Base-by-base conservation (phyloP, 2,113 vertebrate species). In the Patagioenas fasciata region DNA sequence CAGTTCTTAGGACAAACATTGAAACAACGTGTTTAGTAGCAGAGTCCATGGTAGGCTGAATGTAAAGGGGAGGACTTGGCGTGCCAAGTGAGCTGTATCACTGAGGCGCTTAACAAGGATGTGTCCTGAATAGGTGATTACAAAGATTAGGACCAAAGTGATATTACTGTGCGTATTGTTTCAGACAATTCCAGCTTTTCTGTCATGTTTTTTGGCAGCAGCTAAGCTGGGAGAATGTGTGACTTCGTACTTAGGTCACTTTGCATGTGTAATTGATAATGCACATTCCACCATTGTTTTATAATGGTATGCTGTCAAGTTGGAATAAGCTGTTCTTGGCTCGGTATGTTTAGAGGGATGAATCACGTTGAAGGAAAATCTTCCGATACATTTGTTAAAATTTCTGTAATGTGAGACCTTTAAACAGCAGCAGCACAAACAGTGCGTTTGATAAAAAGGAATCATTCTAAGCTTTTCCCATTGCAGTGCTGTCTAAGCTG, bases 201-300 rank as follows among this genome's bases (percentile, higher is more conserved):
- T 72, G 42, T 48, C 29, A 10, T 0, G 1, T 38, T 86, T 86
- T 78, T 65, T 64, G 31, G 47, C 32, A 70, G 34, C 38, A 78
- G 40, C 61, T 36, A 11, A 70, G n/a, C 32, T 60, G 34, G 34
- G 75, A 47, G 62, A 53, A 24, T 29, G 23, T 85, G 8, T 74
- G 80, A 57, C 50, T 85, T 91, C 36, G 58, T 91, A 44, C 88
- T 96, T 77, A 19, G 93, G 92, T 91, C 85, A 81, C 72, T 96
- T 79, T 91, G 61, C 73, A 26, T 74, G 48, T 73, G 81, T 90
- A 66, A 66, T 17, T 85, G 90, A n/a, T 77, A 77, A 86, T 85
- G 29, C 11, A 1, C 0, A 4, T 61, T 89, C 69, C 11, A 23
- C 77, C 62, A 87, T 72, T 84, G 80, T 94, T 80, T 42, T 38